Base-by-base conservation (phyloP, 2,797 vertebrate genomes). In the Erpetoichthys calabaricus region DNA sequence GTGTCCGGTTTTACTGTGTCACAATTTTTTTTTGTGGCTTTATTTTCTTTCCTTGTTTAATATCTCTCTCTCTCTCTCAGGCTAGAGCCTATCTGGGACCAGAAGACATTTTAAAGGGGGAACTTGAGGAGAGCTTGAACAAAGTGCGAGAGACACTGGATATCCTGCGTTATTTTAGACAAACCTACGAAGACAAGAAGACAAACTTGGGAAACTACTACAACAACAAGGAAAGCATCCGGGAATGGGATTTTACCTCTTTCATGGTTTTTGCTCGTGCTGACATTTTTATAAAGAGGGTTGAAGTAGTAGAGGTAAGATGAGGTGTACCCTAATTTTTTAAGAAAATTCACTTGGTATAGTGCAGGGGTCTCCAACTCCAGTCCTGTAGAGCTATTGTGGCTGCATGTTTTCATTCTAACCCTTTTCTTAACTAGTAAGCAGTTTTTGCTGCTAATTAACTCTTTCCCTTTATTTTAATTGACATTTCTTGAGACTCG, bases 41-140 rank as follows among this genome's bases (percentile, higher is more conserved):
- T n/a, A n/a, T n/a, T n/a, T n/a, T n/a, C n/a, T n/a, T n/a, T n/a
- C 25, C 53, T 64, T 53, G n/a, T n/a, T n/a, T n/a, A n/a, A n/a
- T n/a, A n/a, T n/a, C n/a, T n/a, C n/a, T 51, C 6, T 41, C 56
- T 47, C 42, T 42, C 53, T 4, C 45, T 6, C 60, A 98, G 96
- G 90, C 91, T 0, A 68, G 59, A 44, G 6, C 47, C 10, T 91
- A 86, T 67, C 72, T 99, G 8, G 82, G 63, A 65, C 83, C 89
- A 10, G 92, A 92, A 44, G 91, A 96, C n/a, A 64, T 98, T 44
- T 75, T 98, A 68, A 92, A 75, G 71, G 89, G 77, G n/a, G 95
- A 99, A 44, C 43, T 75, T 8, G 74, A 81, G 8, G 93, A 95
- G 65, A 87, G 84, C 70, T 76, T 91, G 64, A 61, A 63, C 51